Conservation (phyloP, 2,113 vertebrate genomes). For the Tachycineta bicolor region DNA sequence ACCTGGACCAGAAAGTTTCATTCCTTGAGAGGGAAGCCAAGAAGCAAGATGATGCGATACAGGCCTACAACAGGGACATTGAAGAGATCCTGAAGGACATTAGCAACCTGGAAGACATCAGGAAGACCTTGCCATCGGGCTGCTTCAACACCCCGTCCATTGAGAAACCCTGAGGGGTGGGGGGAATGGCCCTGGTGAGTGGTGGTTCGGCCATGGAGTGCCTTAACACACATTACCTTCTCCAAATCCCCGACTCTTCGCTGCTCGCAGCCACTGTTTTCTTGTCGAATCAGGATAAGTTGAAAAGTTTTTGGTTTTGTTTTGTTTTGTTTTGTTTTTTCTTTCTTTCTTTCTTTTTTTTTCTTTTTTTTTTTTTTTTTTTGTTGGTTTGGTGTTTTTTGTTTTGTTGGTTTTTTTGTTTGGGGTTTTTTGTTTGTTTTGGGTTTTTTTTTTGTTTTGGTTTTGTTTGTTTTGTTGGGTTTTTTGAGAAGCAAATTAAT, state of each 20-base stretch:
- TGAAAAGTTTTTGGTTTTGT: background rate
- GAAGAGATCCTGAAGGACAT: conserved; percentile 91
- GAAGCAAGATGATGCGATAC: conserved; percentile 88
- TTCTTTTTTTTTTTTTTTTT: background rate
- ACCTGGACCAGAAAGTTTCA: conserved; percentile 88
- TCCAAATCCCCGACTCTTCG: conserved; percentile 65
- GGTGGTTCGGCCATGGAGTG: conserved; percentile 67
- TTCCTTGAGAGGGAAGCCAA: conserved; percentile 86
- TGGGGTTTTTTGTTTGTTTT: background rate
- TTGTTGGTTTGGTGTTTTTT: background rate
- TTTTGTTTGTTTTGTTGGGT: background rate
- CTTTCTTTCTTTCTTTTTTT: background rate
- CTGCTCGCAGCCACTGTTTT: conserved; percentile 69
- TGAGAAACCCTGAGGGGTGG: conserved; percentile 83
- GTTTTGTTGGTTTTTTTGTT: background rate
- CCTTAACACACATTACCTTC: conserved; percentile 82
- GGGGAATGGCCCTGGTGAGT: conserved; percentile 13
- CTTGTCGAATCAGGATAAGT: conserved; percentile 69
- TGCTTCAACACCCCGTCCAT: conserved; percentile 97
- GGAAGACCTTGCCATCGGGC: conserved; percentile 89
- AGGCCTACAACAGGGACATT: conserved; percentile 90
- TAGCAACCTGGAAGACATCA: conserved; percentile 93
- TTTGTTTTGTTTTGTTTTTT: background rate
- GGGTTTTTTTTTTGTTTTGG: background rate
- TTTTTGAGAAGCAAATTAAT: conserved; percentile 64